These are phyloP conservation scores for Otis tarda DNA, from an alignment of 2,113 vertebrate genomes.

Conservation along the genomic window DNA sequence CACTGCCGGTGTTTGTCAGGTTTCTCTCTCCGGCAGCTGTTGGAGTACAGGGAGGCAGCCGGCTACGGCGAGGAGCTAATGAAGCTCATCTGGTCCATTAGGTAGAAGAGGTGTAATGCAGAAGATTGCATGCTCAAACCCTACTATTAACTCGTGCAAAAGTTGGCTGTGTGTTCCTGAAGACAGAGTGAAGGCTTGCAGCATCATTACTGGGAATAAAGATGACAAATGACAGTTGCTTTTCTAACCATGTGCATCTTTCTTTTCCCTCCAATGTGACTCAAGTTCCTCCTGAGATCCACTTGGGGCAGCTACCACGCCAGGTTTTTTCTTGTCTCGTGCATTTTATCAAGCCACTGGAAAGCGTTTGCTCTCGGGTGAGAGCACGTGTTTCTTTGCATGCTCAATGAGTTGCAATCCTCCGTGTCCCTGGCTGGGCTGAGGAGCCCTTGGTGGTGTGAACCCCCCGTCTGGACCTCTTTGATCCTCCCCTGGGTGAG, in stretches of 20 bases:
- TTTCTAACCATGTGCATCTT: neutral
- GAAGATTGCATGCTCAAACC: neutral
- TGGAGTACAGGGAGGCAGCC: neutral
- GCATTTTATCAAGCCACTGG: neutral
- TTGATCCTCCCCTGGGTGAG: neutral
- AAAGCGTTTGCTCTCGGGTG: neutral
- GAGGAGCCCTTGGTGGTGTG: neutral
- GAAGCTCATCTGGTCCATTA: slow-evolving; percentile 40
- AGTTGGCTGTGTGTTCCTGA: slow-evolving; percentile 18
- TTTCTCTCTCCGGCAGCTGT: neutral
- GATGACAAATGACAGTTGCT: slow-evolving; percentile 30
- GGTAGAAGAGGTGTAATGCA: slow-evolving; percentile 15
- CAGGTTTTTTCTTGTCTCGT: neutral
- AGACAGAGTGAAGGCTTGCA: slow-evolving; percentile 29
- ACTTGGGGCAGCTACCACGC: neutral
- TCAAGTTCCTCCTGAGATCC: neutral
- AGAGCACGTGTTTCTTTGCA: neutral
- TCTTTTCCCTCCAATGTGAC: neutral
- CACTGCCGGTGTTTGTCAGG: neutral
- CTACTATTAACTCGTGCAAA: neutral
- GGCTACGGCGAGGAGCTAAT: neutral
- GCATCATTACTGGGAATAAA: slow-evolving; percentile 1
- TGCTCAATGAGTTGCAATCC: neutral
- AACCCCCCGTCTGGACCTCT: neutral
- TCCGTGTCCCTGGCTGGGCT: neutral